Evolutionary conservation across 2,113 vertebrate genomes (phyloP), one percentile per base, ranked within the genome.

Genomic region (Pachypanchax playfairii): DNA sequence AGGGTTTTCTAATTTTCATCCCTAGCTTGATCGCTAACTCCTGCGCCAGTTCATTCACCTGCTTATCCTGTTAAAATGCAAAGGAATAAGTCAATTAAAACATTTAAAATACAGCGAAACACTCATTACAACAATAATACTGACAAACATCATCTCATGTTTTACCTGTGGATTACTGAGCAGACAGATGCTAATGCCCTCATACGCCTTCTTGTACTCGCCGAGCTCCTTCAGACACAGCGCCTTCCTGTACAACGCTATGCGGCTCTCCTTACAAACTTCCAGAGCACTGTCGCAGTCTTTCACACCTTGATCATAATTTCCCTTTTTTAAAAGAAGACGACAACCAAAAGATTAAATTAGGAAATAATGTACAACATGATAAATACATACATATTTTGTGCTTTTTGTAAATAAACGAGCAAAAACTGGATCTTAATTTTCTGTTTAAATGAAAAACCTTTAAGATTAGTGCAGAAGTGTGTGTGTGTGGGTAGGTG

Each of bases 171-270:
- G 94, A 31, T 90, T 90, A 12, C 91, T 87, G 2, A 96, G 90
- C 75, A 96, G 88, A 70, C 93, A 96, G 33, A 91, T 82, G 20
- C 93, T 93, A 71, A 93, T 95, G 90, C 94, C 96, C 53, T 94
- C 90, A 8, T 98, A 98, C 0, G 97, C 97, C 79, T 98, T 96
- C 68, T 90, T 95, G 83, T 94, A 90, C 49, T 83, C 91, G 4
- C 93, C 94, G 4, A 97, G 92, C 67, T 93, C 93, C 70, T 92
- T 94, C 84, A 99, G 84, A 66, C 93, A 94, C 0, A 95, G 90
- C 0, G 96, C 94, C 87, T 99, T 99, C 75, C 94, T 93, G 87
- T 94, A 98, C 0, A 98, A 87, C 0, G 94, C 95, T 52, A 88
- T 88, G 79, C 88, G 90, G 70, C 93, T 98, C 73, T 93, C 93